Base-by-base conservation (phyloP, 2,113 vertebrate genomes). In the Actenoides lindsayi region DNA sequence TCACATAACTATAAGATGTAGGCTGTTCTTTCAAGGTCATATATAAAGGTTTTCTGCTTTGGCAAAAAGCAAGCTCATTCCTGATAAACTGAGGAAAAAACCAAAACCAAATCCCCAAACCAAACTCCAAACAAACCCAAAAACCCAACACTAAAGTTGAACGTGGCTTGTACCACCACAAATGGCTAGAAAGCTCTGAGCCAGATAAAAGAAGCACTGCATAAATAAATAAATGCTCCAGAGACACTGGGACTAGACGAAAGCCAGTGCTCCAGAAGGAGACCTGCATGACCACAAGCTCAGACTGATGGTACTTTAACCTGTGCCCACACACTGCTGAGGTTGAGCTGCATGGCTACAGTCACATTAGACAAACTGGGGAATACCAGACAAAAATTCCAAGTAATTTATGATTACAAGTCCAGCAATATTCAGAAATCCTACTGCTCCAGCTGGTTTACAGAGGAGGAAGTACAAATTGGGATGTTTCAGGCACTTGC, bases 91-190 rank as follows among this genome's bases (percentile, higher is more conserved):
- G 20, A 78, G 35, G 48, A 13, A 27, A 18, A 60, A 80, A 39
- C 74, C 78, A 54, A 39, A 35, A 3, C 24, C 30, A 67, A 67
- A 79, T 6, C 33, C 16, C 35, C 63, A 68, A 35, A 39, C 60
- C 0, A 1, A 75, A 50, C 8, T 14, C 33, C 13, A 57, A 87
- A 60, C 0, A 1, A 75, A 50, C 8, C 14, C 33, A 11, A 6
- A 84, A 48, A 30, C 13, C 5, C 71, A 71, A 70, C 11, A 10
- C 51, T 37, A 24, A 48, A 31, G 50, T 1, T 59, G 24, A 85
- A 50, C 2, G 8, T 35, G 41, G 27, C 31, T 54, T 57, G 25
- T 42, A 51, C 5, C 16, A 64, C 44, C 44, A 85, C 6, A 18
- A 64, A 30, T 3, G 12, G 39, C 56, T 71, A 69, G 24, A 70